Base-by-base conservation (phyloP, 1,140 invertebrate species). In the Bombus turneri region DNA sequence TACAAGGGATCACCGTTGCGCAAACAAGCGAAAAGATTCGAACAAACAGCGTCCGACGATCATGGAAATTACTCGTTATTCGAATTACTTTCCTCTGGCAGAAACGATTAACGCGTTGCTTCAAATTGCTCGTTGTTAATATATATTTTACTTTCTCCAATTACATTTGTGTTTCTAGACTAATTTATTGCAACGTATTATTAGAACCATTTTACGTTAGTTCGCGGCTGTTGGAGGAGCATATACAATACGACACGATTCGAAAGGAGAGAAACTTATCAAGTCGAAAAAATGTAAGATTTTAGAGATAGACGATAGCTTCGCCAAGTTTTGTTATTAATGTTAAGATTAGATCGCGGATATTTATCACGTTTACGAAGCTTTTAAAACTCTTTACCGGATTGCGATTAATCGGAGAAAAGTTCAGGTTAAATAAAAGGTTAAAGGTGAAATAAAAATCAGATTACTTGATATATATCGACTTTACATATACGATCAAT, bases 1-100 rank as follows among this genome's bases (percentile, higher is more conserved):
- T 22, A 62, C 37, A 39, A 78, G 81, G 62, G 81, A 76, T 57
- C 81, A 66, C 28, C 34, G 15, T 66, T 78, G 62, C 43, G 74
- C 62, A 78, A 83, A 22, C 28, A 2, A 64, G 8, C 39, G 37
- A 57, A 57, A 37, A 78, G 64, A 53, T 83, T 83, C 57, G 64
- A 78, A n/a, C 28, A 69, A 80, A 34, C 64, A 28, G 66, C 47
- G 43, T 66, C n/a, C 25, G 62, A 8, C 47, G 73, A 83, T 77
- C 74, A 2, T 28, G n/a, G n/a, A 25, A 34, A 34, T 47, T 43
- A 31, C 74, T 74, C 59, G 39, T 76, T 83, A 68, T 18, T n/a
- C 73, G 8, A 1, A 5, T 9, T 66, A 12, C 13, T 43, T 41
- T 34, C 5, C 39, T 25, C 9, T 43, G 18, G 39, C 12, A 43